Evolutionary conservation across 2,888 invertebrate species (phyloP).

Genomic region (Thymelicus lineola): DNA sequence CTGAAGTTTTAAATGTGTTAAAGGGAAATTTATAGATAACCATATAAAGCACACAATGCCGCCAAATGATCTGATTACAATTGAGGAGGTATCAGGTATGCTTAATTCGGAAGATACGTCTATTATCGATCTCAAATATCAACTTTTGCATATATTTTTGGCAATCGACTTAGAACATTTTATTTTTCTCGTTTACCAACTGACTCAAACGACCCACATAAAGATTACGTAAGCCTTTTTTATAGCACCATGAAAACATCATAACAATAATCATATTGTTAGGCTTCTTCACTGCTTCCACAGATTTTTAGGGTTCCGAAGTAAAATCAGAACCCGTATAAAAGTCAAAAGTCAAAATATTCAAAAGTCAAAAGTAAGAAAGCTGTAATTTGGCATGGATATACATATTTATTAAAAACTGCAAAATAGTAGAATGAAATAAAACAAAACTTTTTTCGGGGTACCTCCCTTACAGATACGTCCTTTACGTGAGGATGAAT

Average conservation of each 20-base stretch:
- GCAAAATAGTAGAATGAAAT: no score
- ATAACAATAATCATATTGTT: slow-evolving; percentile 33
- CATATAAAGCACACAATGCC: slow-evolving; percentile 34
- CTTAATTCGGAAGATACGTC: slow-evolving; percentile 50
- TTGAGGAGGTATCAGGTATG: slow-evolving; percentile 44
- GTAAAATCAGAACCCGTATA: no score
- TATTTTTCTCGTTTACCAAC: slow-evolving; percentile 49
- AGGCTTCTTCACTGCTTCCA: no score
- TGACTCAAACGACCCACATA: slow-evolving; percentile 60
- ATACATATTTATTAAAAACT: no score
- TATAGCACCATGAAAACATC: slow-evolving; percentile 38
- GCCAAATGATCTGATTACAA: slow-evolving; percentile 41
- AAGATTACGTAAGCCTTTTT: slow-evolving; percentile 49
- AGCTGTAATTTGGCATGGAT: no score
- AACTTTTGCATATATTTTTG: slow-evolving; percentile 69
- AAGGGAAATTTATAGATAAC: slow-evolving; percentile 23
- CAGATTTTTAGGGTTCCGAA: no score
- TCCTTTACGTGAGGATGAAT: no score
- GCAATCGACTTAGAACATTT: slow-evolving; percentile 53
- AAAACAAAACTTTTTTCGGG: no score
- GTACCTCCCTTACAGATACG: no score
- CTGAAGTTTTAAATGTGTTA: neutral
- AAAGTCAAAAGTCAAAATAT: no score
- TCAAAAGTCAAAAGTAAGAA: no score
- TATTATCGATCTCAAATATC: slow-evolving; percentile 61